Percentiles rank a stretch among this genome's conserved stretches.
Conservation (phyloP, 1,140 invertebrate genomes). For the Drosophila parvula region DNA sequence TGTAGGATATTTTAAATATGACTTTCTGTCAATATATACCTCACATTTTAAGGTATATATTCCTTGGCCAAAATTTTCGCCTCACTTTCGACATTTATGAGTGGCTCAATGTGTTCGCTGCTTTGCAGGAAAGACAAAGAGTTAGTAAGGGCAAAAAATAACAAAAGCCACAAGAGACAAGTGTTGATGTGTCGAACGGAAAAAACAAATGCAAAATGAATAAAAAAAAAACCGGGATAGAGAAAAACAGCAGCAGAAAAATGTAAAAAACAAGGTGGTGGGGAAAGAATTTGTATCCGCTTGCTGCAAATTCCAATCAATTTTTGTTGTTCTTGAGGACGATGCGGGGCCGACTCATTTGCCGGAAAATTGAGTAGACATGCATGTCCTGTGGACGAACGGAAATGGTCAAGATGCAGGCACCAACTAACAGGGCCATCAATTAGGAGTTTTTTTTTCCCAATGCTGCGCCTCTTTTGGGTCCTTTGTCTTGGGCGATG, state of each 20-base stretch:
- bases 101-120: slow-evolving; percentile 8
- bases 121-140: not conserved
- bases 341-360: slow-evolving; percentile 65
- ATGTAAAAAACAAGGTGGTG: slow-evolving; percentile 23
- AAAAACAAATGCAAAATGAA: slow-evolving; percentile 11
- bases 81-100: slow-evolving; percentile 53
- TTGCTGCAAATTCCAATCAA: slow-evolving; percentile 80
- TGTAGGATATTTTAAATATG: not conserved
- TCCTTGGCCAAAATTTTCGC: not conserved
- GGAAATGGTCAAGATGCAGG: slow-evolving; percentile 80
- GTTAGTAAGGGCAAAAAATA: slow-evolving; percentile 32
- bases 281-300: slow-evolving; percentile 56
- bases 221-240: not conserved
- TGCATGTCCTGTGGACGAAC: slow-evolving; percentile 64
- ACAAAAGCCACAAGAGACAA: slow-evolving; percentile 66
- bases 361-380: slow-evolving; percentile 82
- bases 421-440: slow-evolving; percentile 46
- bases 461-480: slow-evolving; percentile 29
- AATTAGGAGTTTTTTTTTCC: slow-evolving; percentile 60
- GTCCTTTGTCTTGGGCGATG: slow-evolving; percentile 68
- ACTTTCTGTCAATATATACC: not conserved
- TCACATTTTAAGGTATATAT: not conserved
- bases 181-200: slow-evolving; percentile 55
- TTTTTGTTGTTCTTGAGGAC: slow-evolving; percentile 58
- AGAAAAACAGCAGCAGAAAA: slow-evolving; percentile 24